Evolutionary conservation across 2,797 vertebrate genomes (phyloP).

Genomic region (Pristis pectinata): DNA sequence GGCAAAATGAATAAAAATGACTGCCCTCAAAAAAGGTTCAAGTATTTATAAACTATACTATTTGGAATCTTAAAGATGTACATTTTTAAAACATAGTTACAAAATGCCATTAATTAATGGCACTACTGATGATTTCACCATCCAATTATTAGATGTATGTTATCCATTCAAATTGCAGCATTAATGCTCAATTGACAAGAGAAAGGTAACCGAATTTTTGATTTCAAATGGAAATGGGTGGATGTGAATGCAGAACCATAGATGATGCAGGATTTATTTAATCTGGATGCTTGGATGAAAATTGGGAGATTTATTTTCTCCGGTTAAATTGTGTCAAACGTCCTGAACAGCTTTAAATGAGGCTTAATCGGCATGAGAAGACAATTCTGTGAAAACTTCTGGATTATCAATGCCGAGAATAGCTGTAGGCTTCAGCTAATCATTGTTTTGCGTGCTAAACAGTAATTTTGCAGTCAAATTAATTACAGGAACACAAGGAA

Average conservation of each 20-base stretch:
- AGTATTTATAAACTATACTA: background rate
- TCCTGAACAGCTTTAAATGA: background rate
- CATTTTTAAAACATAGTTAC: background rate
- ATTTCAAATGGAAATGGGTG: background rate
- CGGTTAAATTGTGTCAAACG: background rate
- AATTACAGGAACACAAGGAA: conserved; percentile 55
- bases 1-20: background rate
- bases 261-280: background rate
- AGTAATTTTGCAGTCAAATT: conserved; percentile 45
- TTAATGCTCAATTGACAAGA: background rate
- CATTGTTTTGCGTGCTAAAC: conserved; percentile 48
- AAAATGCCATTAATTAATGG: background rate
- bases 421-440: background rate
- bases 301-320: background rate
- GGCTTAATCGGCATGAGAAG: background rate
- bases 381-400: background rate
- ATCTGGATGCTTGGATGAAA: background rate
- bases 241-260: background rate
- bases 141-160: background rate
- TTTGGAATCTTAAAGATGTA: background rate
- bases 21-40: background rate
- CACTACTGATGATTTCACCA: background rate
- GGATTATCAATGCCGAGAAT: background rate
- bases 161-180: background rate
- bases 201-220: background rate